Conservation (phyloP, 2,797 vertebrate species). For the Gymnopithys bicolor region DNA sequence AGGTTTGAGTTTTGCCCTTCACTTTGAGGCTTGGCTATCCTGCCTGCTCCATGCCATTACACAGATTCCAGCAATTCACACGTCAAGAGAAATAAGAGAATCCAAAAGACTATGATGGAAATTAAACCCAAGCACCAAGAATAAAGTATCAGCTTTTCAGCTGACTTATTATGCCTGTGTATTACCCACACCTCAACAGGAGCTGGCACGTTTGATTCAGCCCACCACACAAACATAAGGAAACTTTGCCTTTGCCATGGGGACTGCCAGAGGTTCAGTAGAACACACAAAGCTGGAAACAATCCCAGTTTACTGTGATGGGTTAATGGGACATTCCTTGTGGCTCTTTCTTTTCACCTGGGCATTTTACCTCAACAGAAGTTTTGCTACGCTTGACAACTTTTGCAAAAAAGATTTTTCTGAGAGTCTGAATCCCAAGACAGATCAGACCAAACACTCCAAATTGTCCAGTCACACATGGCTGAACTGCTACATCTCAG, state of each 20-base stretch:
- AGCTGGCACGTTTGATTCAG: background rate
- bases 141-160: background rate
- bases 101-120: background rate
- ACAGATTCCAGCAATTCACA: rapidly evolving
- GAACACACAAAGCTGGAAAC: background rate
- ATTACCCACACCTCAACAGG: background rate
- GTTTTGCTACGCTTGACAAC: background rate
- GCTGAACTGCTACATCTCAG: background rate
- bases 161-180: background rate
- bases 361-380: background rate
- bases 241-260: background rate
- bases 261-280: background rate
- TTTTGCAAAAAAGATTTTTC: background rate
- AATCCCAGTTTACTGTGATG: background rate
- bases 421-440: background rate
- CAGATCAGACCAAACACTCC: background rate
- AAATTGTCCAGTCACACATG: background rate
- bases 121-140: background rate
- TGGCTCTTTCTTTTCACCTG: background rate
- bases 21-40: background rate
- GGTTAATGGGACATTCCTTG: background rate
- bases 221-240: background rate
- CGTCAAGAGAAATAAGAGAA: background rate
- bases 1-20: background rate
- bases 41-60: background rate